Base-by-base conservation (phyloP, 2,888 invertebrate genomes). In the Tetragonula carbonaria region DNA sequence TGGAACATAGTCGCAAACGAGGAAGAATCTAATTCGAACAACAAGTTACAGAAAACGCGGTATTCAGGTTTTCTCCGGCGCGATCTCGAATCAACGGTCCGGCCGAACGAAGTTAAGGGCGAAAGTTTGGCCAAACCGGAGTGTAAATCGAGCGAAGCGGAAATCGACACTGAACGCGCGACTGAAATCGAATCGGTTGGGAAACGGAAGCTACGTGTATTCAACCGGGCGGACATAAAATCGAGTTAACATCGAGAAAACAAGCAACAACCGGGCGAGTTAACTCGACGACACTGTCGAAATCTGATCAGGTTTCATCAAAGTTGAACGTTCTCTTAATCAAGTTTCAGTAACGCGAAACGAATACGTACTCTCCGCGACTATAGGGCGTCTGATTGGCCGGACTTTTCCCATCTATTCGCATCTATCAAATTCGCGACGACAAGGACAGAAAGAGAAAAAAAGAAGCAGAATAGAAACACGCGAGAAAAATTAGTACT, bases 271-370 rank as follows among this genome's bases (percentile, higher is more conserved):
- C 68, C 23, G 14, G 23, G 21, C 33, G 28, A 66, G 28, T 51
- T 70, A 28, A 57, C 63, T 73, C 55, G 50, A 59, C n/a, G 55
- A 16, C n/a, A 28, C 16, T 28, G 45, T 76, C 74, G 66, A 75
- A 75, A 66, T 82, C 21, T 70, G 59, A 71, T 81, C 50, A 23
- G 23, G 28, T 28, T 23, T 18, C 23, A 72, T 68, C 76, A 28
- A 72, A 68, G 51, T 67, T 67, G 57, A 55, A 72, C 53, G 14
- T 71, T 73, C 28, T n/a, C 76, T 76, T 82, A 82, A 83, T 82
- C 45, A 55, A 72, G 59, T 66, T 80, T 28, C 28, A 50, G 33
- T 2, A 18, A 63, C 23, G 14, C 28, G 16, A 23, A 62, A 16
- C 23, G 28, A 62, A 16, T 18, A 62, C 62, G 23, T 28, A 11